Base-by-base conservation (phyloP, 2,113 vertebrate genomes). In the Emydocephalus ijimae region DNA sequence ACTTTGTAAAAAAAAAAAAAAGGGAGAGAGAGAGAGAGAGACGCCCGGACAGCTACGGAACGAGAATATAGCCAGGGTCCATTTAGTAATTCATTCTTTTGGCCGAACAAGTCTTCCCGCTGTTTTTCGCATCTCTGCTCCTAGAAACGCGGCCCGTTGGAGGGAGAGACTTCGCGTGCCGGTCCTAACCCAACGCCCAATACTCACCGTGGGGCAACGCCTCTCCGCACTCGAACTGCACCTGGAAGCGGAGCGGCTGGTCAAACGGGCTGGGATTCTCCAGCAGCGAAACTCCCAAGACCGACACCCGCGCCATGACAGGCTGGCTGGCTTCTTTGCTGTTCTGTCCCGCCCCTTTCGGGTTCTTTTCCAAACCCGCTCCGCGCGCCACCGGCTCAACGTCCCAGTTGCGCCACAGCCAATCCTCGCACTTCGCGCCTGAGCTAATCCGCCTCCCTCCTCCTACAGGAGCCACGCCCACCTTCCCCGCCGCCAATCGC, bases 241-340 rank as follows among this genome's bases (percentile, higher is more conserved):
- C 98, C 96, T 99, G 98, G 95, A 99, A 99, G 95, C 99, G 98
- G 93, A 99, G 99, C 1, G 98, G 98, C 89, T 98, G 99, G 95
- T 98, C 97, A 96, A 99, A 99, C 2, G 98, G 98, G 90, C 98
- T 98, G 54, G 98, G 98, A 95, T 99, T 99, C 96, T 99, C 98
- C 97, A 99, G 95, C 5, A 99, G 98, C 59, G 98, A 97, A 26
- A 98, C 98, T 55, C 99, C 99, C 94, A 98, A 94, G 92, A 99
- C 98, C 93, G 99, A 98, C 39, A 99, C 98, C 95, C 99, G 99
- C 74, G 98, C 98, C 98, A 99, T 99, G 48, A 89, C 11, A 61
- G 56, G 2, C n/a, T 57, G 2, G 26, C 11, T 85, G 48, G 50
- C 5, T 50, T n/a, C 29, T 88, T 15, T n/a, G 7, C 18, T 9